A percentile compares a stretch with the other conserved stretches of the same genome.
These are phyloP conservation scores for Lagopus leucura DNA, from an alignment of 2,113 vertebrate species.

Conservation along the genomic window DNA sequence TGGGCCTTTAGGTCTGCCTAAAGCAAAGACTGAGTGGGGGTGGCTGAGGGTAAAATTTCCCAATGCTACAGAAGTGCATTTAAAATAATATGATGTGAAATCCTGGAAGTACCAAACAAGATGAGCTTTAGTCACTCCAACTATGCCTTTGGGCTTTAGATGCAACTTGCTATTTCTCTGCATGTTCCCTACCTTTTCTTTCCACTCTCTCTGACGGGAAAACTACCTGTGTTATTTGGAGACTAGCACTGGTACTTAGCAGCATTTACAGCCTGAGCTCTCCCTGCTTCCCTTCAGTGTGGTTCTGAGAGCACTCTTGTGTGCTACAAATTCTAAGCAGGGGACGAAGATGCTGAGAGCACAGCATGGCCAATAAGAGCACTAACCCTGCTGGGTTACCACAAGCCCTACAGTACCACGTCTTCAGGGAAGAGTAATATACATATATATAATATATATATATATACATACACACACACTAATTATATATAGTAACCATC, in stretches of 20 bases:
- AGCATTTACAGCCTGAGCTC: neutral
- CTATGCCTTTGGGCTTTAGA: neutral
- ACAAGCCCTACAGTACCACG: neutral
- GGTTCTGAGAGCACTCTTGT: neutral
- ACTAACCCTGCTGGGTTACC: neutral
- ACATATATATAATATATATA: neutral
- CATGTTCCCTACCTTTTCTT: neutral
- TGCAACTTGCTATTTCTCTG: neutral
- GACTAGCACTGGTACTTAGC: neutral
- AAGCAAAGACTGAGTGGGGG: accelerated
- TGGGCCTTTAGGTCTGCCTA: neutral
- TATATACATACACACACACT: too few species aligned
- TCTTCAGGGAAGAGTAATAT: neutral
- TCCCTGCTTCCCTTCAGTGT: neutral
- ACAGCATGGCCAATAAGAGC: neutral
- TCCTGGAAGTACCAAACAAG: neutral
- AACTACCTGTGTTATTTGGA: neutral
- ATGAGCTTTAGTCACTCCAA: neutral
- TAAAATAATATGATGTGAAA: neutral
- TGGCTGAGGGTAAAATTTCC: neutral
- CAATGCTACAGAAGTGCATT: neutral
- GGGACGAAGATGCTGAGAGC: neutral
- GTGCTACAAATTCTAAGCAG: conserved; percentile 30
- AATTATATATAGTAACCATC: neutral
- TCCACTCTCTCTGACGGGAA: neutral